Evolutionary conservation across 2,113 vertebrate genomes (phyloP), one percentile per base, ranked within the genome.

Genomic region (Halcyon senegalensis): DNA sequence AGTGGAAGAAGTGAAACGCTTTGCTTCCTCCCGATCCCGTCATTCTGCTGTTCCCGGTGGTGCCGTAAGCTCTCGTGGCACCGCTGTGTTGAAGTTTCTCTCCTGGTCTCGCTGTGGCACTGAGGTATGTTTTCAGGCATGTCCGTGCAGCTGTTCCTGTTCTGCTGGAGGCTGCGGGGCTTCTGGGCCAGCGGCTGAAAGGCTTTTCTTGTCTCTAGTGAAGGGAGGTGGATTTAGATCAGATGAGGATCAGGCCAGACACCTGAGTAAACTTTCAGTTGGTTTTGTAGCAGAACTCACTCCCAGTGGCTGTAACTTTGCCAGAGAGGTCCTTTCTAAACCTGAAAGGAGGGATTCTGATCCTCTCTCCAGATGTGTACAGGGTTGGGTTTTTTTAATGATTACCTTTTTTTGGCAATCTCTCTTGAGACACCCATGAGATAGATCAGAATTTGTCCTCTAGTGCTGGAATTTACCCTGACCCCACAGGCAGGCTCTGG

Each of bases 191-290:
- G 89, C 8, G 4, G 33, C 74, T 87, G 68, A 91, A 92, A 68
- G 59, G 73, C 43, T 89, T 84, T 78, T 31, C 41, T 56, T 76
- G 77, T 84, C 35, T 91, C 18, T 60, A 64, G 87, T 60, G 87
- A 81, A 93, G 60, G 67, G 87, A 90, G 72, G 60, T 67, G 59
- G 43, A 75, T 94, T 95, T 82, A 60, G 35, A 95, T 89, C 74
- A 82, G 69, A 84, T 56, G 68, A 89, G 48, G 35, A 66, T 85
- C 91, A 93, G 84, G 84, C 74, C 89, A 95, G 91, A 87, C 94
- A 97, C 87, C 89, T 87, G 87, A 94, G n/a, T 91, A 94, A 95
- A 95, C 77, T 89, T 93, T 58, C 16, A 33, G 82, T 97, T 76
- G 74, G 66, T 91, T 96, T 91, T 93, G 58, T 62, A 91, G 81